These are phyloP conservation scores for Trissolcus japonicus DNA, from an alignment of 2,888 invertebrate genomes.

Conservation along the genomic window DNA sequence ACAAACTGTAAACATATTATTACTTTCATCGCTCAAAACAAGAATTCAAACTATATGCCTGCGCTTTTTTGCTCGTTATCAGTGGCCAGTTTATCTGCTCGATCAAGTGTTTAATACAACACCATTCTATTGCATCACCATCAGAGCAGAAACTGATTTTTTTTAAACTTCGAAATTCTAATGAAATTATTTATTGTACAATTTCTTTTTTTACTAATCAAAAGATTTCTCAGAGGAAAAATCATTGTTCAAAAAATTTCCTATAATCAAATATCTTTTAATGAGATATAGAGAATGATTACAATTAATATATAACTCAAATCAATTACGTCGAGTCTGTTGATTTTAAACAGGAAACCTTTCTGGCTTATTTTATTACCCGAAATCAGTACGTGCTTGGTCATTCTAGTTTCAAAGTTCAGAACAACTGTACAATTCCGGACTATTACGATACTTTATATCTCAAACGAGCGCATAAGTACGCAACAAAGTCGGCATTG, in stretches of 20 bases:
- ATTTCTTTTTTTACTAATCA: neutral
- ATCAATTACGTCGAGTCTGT: conserved; percentile 30
- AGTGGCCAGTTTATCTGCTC: neutral
- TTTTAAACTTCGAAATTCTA: too few species aligned
- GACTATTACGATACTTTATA: conserved; percentile 45
- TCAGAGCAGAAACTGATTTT: too few species aligned
- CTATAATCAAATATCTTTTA: neutral
- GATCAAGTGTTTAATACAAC: too few species aligned
- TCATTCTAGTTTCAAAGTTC: conserved; percentile 38
- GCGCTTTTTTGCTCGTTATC: neutral
- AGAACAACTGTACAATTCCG: conserved; percentile 25
- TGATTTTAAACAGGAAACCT: conserved; percentile 16
- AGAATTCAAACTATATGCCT: neutral
- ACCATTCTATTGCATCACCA: too few species aligned
- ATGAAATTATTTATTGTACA: neutral
- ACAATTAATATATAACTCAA: conserved; percentile 14
- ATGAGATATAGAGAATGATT: conserved; percentile 9
- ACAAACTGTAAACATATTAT: neutral
- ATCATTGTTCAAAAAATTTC: neutral
- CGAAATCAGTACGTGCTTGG: conserved; percentile 32
- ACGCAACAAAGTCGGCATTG: conserved; percentile 42
- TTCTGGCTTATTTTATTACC: conserved; percentile 36
- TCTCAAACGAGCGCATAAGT: conserved; percentile 28
- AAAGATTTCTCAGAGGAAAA: neutral
- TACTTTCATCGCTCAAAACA: neutral